These are phyloP conservation scores for Pampusana beccarii DNA, from an alignment of 2,113 vertebrate genomes.

Conservation along the genomic window DNA sequence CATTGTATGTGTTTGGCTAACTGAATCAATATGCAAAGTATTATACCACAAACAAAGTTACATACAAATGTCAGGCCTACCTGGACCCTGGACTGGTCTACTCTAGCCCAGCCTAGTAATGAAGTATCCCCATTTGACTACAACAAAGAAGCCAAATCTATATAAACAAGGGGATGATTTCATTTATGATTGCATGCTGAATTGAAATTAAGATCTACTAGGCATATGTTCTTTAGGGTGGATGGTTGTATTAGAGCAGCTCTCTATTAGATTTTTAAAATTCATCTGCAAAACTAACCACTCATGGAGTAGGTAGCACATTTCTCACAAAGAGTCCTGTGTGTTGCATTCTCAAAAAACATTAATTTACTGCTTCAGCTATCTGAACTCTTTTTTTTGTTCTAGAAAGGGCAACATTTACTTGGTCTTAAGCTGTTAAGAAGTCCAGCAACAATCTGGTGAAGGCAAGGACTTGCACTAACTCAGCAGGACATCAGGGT, in stretches of 20 bases:
- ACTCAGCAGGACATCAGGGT: not conserved
- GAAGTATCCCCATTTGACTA: not conserved
- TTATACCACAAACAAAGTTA: not conserved
- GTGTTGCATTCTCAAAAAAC: not conserved
- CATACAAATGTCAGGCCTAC: not conserved
- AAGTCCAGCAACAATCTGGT: not conserved
- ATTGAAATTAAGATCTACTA: not conserved
- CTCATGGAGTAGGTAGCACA: not conserved
- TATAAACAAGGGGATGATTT: not conserved
- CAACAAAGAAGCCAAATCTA: not conserved
- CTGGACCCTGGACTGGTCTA: not conserved
- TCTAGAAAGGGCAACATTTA: not conserved
- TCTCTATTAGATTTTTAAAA: not conserved
- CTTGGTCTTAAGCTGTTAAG: not conserved
- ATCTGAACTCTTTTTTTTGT: not conserved
- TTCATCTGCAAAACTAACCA: not conserved
- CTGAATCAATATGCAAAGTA: not conserved
- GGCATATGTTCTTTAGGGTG: not conserved
- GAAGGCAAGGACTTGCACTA: not conserved
- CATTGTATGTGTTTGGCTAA: not conserved
- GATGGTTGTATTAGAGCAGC: not conserved
- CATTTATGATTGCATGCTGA: not conserved
- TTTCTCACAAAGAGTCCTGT: not conserved
- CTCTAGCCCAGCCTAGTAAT: not conserved
- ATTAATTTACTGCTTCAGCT: not conserved